These are phyloP conservation scores for Silurus glanis DNA, from an alignment of 2,113 vertebrate species.

Conservation along the genomic window DNA sequence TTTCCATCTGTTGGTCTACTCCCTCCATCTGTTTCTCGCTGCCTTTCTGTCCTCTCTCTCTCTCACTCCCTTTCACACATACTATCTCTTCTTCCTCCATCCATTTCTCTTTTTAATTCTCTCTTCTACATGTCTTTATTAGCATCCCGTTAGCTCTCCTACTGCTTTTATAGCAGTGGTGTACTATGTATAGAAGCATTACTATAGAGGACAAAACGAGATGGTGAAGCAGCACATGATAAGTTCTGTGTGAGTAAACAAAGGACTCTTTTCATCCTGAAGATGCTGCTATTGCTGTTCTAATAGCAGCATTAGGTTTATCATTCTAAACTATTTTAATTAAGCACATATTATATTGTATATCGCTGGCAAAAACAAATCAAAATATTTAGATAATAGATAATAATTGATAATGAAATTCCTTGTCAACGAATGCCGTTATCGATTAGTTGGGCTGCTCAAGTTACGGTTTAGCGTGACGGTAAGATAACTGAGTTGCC, in stretches of 20 bases:
- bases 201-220: conserved; percentile 2
- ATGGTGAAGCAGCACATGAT: neutral
- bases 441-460: too few relatives aligned
- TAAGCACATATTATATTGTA: neutral
- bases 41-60: neutral
- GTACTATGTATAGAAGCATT: conserved; percentile 35
- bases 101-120: neutral
- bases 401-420: too few relatives aligned
- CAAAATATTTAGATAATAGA: neutral
- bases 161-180: conserved; percentile 11
- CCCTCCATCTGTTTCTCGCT: conserved; percentile 30
- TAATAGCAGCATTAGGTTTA: neutral
- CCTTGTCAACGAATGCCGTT: too few relatives aligned
- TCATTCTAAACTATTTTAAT: neutral
- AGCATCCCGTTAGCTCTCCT: conserved; percentile 10
- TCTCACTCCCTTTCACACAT: neutral
- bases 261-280: neutral
- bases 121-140: neutral
- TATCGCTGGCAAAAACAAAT: neutral
- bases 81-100: neutral
- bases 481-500: too few relatives aligned
- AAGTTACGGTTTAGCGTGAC: too few relatives aligned
- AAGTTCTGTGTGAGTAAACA: neutral
- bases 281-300: neutral
- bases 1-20: conserved; percentile 32